Conservation (phyloP, 2,113 vertebrate species). For the Eonycteris spelaea region DNA sequence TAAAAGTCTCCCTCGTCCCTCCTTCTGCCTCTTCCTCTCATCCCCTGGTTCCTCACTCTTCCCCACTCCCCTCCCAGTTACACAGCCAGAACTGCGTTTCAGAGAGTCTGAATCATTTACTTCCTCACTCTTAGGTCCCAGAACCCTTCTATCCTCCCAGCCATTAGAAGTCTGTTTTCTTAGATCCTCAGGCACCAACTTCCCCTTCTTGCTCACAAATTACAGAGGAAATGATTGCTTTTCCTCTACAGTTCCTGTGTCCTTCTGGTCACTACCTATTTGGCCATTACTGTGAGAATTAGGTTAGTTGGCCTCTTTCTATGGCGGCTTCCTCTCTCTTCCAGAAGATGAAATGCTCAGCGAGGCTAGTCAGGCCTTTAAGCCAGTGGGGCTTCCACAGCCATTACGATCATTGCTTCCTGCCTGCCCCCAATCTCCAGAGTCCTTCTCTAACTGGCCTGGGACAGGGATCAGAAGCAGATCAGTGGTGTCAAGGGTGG, state of each 20-base stretch:
- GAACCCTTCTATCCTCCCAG: neutral
- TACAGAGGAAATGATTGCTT: slow-evolving; percentile 60
- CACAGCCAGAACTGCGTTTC: neutral
- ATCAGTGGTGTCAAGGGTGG: neutral
- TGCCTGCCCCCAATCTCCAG: rapidly evolving
- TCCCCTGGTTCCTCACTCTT: neutral
- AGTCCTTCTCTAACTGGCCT: neutral
- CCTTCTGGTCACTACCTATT: neutral
- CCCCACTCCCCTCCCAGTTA: neutral
- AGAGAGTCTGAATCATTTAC: neutral
- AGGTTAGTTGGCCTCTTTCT: neutral
- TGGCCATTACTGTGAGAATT: neutral
- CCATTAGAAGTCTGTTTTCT: neutral
- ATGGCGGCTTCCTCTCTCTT: neutral
- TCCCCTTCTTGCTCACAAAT: slow-evolving; percentile 18
- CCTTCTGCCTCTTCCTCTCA: neutral
- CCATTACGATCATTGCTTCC: too few relatives aligned
- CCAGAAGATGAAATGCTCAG: neutral
- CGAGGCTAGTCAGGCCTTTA: neutral
- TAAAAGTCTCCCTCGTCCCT: neutral
- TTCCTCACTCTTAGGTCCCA: neutral
- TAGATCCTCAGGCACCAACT: neutral
- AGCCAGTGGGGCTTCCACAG: neutral
- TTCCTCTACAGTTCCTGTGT: slow-evolving; percentile 13
- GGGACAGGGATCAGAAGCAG: neutral